phyloP scores from a whole-genome alignment of 1,140 invertebrate species.

The Drosophila funebris region DNA sequence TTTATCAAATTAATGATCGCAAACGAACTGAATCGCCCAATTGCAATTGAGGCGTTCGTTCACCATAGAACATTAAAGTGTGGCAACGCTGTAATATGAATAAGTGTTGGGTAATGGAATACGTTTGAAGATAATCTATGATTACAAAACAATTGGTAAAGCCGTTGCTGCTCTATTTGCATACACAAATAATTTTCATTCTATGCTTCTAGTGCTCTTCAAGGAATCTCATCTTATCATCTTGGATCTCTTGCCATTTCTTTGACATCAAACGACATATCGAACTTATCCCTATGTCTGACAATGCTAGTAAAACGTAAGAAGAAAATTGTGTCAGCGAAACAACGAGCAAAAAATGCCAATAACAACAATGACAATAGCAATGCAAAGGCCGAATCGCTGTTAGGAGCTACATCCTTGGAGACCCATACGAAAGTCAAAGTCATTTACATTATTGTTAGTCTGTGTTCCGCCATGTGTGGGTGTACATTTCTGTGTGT shows the following conservation, averaged over 20 bases:
- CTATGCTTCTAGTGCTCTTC: too few relatives aligned
- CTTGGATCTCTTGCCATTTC: constrained; percentile 7
- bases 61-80: too few relatives aligned
- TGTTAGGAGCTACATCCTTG: constrained; percentile 30
- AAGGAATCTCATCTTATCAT: too few relatives aligned
- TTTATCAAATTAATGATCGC: too few relatives aligned
- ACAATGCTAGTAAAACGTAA: constrained; percentile 34
- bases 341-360: constrained; percentile 37
- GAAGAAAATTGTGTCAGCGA: constrained; percentile 67
- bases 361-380: constrained; percentile 14
- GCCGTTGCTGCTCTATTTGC: too few relatives aligned
- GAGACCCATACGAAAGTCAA: constrained; percentile 61
- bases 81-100: too few relatives aligned
- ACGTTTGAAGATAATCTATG: too few relatives aligned
- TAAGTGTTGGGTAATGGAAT: too few relatives aligned
- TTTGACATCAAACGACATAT: constrained; percentile 16
- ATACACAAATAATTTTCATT: too few relatives aligned
- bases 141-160: too few relatives aligned
- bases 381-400: constrained; percentile 24
- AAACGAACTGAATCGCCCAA: too few relatives aligned
- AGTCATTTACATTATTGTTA: constrained; percentile 77
- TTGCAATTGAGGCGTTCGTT: too few relatives aligned
- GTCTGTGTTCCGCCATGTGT: constrained; percentile 16
- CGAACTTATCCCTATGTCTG: constrained; percentile 18
- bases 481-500: constrained; percentile 5